Evolutionary conservation across 2,797 vertebrate species (phyloP), one percentile per base, ranked within the genome.

Genomic region (Prionace glauca): DNA sequence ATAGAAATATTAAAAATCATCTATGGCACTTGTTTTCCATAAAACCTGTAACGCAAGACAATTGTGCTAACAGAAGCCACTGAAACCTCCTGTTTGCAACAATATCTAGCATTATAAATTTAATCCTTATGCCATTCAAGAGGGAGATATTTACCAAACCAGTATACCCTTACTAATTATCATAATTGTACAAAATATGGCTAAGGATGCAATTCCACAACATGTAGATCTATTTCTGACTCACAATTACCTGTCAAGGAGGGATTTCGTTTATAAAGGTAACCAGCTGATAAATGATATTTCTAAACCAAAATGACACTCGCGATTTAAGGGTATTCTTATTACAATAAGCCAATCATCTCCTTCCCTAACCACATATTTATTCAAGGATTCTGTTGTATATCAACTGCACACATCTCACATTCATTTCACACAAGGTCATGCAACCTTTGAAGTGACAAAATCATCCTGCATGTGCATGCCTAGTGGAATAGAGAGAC

Each of bases 331-430:
- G 45, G 65, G 29, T 94, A 71, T 94, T 45, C 92, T 41, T 94
- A 41, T 77, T 77, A 95, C 71, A 77, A 95, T 72, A 95, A 56
- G 29, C 71, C 93, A 60, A 95, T 74, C 71, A 95, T 77, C 50
- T 56, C 71, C 60, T 95, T 95, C n/a, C 71, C 71, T 74, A 77
- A 77, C 26, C 45, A 95, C 41, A 32, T 95, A 77, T 95, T 92
- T 95, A 56, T 95, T 74, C 93, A 95, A 56, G 41, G 16, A 95
- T 77, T 95, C 72, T 95, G 93, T n/a, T 24, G 71, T 95, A 65
- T 95, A 95, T 95, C 93, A 95, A 50, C 32, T 95, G 45, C 14
- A 95, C 26, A 77, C 32, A 95, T 77, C 69, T 77, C 62, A n/a
- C 93, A 95, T 77, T 95, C 41, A 69, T 92, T 41, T 20, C 0